Evolutionary conservation across 2,113 vertebrate genomes (phyloP).

Genomic region (Vombatus ursinus): DNA sequence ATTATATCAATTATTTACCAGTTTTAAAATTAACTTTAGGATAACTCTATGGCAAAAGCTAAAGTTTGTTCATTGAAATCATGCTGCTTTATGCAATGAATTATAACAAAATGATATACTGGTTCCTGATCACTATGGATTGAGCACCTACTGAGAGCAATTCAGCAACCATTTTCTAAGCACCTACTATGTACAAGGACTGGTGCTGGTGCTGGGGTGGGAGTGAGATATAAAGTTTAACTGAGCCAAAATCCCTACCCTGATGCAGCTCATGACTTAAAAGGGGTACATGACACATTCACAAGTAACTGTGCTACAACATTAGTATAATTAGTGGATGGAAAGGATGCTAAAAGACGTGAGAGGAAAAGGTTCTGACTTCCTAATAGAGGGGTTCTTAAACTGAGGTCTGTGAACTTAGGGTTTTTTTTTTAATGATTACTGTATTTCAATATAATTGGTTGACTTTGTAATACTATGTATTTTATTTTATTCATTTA

Average conservation of each 20-base stretch:
- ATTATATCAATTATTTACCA: background rate
- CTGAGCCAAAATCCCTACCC: background rate
- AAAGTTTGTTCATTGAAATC: conserved; percentile 23
- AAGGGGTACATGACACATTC: background rate
- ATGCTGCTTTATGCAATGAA: background rate
- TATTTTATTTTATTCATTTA: background rate
- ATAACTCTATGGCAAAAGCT: background rate
- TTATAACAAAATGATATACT: background rate
- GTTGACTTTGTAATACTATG: background rate
- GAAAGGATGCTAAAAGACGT: background rate
- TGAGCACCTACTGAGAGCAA: background rate
- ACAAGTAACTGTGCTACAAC: background rate
- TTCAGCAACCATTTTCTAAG: background rate
- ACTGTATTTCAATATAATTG: background rate
- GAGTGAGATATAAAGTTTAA: background rate
- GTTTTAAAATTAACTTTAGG: background rate
- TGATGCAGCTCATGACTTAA: background rate
- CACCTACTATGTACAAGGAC: background rate
- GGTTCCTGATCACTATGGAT: background rate
- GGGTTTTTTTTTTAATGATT: background rate
- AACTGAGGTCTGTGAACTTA: background rate
- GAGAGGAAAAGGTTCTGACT: background rate
- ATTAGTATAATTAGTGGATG: background rate
- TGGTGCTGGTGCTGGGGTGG: background rate
- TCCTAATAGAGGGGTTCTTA: background rate